A percentile compares a stretch with the other conserved stretches of the same genome.
phyloP scores from a whole-genome alignment of 2,113 vertebrate species.

The Paramisgurnus dabryanus region DNA sequence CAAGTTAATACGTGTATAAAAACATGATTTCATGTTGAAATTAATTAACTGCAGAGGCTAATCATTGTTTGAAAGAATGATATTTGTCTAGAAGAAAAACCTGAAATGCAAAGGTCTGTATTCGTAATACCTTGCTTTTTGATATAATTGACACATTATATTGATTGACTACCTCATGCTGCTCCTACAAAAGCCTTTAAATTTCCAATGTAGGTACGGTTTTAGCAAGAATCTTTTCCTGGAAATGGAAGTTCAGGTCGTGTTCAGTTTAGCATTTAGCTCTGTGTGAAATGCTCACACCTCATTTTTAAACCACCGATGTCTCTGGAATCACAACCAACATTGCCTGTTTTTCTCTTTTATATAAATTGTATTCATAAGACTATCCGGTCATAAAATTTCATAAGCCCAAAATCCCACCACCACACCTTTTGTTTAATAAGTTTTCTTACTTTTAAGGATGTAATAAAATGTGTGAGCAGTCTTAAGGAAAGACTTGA shows the following conservation, averaged over 20 bases:
- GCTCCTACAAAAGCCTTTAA: neutral
- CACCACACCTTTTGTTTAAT: slow-evolving; percentile 3
- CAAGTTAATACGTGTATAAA: no score
- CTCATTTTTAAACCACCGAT: neutral
- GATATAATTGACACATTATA: neutral
- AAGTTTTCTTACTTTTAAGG: slow-evolving; percentile 22
- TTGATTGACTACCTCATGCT: neutral
- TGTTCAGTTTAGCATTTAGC: neutral
- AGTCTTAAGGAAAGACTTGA: slow-evolving; percentile 19
- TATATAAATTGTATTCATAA: neutral
- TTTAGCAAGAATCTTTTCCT: no score
- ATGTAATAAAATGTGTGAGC: slow-evolving; percentile 25
- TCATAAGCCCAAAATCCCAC: neutral
- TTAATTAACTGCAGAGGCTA: no score
- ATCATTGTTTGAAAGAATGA: no score
- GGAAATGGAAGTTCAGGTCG: neutral
- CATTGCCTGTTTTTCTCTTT: neutral
- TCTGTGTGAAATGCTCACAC: neutral
- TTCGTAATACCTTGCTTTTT: no score
- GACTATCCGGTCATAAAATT: neutral
- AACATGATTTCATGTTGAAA: no score
- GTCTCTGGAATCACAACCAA: neutral
- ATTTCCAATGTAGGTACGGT: neutral
- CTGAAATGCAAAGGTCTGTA: no score
- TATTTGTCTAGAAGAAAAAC: neutral